Evolutionary conservation across 2,797 vertebrate genomes (phyloP), one percentile per base, ranked within the genome.

Genomic region (Bradypus variegatus): DNA sequence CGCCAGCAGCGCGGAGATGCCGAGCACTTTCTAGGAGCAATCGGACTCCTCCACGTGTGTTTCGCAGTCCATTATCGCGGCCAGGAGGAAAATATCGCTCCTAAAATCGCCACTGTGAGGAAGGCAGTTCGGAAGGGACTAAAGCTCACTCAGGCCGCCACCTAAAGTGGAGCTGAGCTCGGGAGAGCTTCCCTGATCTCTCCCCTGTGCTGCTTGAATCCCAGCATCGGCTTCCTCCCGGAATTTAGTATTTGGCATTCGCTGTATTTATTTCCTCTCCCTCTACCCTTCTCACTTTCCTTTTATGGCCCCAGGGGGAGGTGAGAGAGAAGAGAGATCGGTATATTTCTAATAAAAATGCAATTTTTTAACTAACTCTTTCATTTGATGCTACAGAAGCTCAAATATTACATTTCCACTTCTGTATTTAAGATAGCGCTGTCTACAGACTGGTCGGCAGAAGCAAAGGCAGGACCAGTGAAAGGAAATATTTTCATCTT

Each of bases 291-390:
- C 87, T 36, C 8, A 53, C 50, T 83, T 85, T 79, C 94, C 95
- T 96, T 97, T 96, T 94, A 84, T 92, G 87, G 86, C 33, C 73
- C 60, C 85, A 82, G 72, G 72, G 94, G 72, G 91, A 86, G 72
- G 8, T 21, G 48, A 87, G 88, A 93, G 83, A 94, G 70, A 72
- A 69, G 91, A 33, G 45, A 67, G 79, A 86, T 67, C 77, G 67
- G 75, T 64, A 91, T 92, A 82, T 87, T 96, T 93, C 76, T 90
- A 93, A 89, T 95, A 95, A 94, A 95, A 96, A 93, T 62, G 76
- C 64, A 41, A 27, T 91, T 79, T 84, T 91, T 45, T 78, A 93
- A 95, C 93, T 67, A 88, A 72, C 5, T 64, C 70, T 86, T 92
- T 89, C 48, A 89, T 91, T 87, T 81, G 88, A 86, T 90, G 62